Evolutionary conservation across 2,888 invertebrate genomes (phyloP), one percentile per base, ranked within the genome.

Genomic region (Tenthredo distinguenda): DNA sequence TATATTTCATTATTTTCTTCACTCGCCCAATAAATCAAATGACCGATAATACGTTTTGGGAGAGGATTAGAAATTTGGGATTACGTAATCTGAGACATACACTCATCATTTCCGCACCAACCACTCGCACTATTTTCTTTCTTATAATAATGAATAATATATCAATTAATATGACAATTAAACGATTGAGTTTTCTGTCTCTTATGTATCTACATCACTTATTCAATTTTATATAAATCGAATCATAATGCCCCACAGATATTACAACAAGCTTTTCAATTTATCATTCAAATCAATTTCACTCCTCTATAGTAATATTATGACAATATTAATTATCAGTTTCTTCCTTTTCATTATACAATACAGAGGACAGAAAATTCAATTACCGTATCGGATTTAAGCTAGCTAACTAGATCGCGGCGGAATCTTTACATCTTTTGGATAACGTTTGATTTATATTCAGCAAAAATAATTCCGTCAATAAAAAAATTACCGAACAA

Each of bases 291-390:
- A 71, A 37, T 37, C 15, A 71, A 71, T n/a, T n/a, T 34, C n/a
- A n/a, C 21, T 31, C 58, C 26, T 21, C 34, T 21, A 9, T 6
- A 34, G 2, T 37, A 15, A 84, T 9, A 77, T 37, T 26, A 10
- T 10, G 47, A 31, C 71, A 31, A 40, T 84, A 31, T 26, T 58
- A 58, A 58, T 21, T 21, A 62, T 62, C 62, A 62, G 12, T 21
- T 26, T 26, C 18, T 26, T 12, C 26, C 62, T 21, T 21, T 26
- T 62, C 15, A 21, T 55, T 10, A 1, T 55, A 26, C 58, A 74
- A 85, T 37, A 79, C 18, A 84, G n/a, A 37, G 84, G 34, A 84
- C 77, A 84, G 76, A 84, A 84, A 84, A 77, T 77, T 84, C 62
- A 58, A 21, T 62, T 31, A 47, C n/a, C 37, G 50, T 79, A 43